A percentile compares a stretch with the other conserved stretches of the same genome.
These are phyloP conservation scores for Oophaga sylvatica DNA, from an alignment of 2,797 vertebrate species.

Conservation along the genomic window DNA sequence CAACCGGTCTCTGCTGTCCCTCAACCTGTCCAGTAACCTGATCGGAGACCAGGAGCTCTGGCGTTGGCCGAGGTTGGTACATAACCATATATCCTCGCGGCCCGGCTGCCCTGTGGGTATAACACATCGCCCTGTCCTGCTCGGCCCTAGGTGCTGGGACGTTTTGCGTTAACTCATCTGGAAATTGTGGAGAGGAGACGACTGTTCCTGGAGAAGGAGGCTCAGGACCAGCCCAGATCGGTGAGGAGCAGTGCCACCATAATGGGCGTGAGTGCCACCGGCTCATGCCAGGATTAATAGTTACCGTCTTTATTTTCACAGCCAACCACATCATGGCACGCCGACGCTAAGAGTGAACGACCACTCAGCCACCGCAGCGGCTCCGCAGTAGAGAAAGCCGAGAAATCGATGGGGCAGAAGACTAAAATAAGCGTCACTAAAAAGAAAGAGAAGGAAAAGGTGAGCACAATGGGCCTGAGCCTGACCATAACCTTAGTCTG, in stretches of 20 bases:
- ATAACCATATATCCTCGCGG: background rate
- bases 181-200: constrained; percentile 83
- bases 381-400: constrained; percentile 59
- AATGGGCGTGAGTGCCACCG: background rate
- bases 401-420: constrained; percentile 65
- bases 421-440: constrained; percentile 61
- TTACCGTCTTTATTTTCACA: background rate
- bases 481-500: no score
- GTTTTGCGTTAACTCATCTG: constrained; percentile 80
- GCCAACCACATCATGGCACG: constrained; percentile 56
- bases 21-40: constrained; percentile 81
- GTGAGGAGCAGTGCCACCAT: constrained; percentile 61
- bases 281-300: background rate
- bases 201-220: constrained; percentile 71
- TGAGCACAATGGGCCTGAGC: background rate
- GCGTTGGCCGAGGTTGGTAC: constrained; percentile 76
- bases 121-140: background rate
- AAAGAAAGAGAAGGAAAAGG: constrained; percentile 80
- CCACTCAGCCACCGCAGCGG: constrained; percentile 64
- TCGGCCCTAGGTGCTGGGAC: constrained; percentile 74
- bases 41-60: constrained; percentile 81
- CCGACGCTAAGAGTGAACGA: constrained; percentile 56
- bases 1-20: constrained; percentile 80
- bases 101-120: background rate
- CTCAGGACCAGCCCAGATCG: constrained; percentile 60